Conservation (phyloP, 2,113 vertebrate species). For the Percina caprodes region DNA sequence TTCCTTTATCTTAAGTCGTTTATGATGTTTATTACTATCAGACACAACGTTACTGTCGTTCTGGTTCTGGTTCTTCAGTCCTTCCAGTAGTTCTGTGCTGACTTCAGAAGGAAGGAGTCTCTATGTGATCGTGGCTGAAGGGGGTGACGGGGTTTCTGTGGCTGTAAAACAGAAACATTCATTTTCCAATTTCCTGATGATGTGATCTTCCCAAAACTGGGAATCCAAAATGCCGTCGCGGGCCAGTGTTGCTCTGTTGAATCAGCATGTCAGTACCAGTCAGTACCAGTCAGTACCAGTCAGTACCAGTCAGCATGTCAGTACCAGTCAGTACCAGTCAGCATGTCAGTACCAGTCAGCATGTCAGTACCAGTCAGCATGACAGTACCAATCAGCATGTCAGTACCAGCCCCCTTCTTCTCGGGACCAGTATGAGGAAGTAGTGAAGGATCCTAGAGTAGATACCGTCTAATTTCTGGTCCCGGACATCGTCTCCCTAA, state of each 20-base stretch:
- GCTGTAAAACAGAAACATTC: no score
- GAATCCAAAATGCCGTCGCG: background rate
- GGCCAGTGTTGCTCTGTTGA: background rate
- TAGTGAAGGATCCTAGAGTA: background rate
- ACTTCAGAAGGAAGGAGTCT: background rate
- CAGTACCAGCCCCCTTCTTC: background rate
- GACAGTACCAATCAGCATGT: no score
- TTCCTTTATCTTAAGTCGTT: no score
- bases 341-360: conserved; percentile 11
- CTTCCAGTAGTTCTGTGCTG: background rate
- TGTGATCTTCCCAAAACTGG: background rate
- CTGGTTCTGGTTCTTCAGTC: background rate
- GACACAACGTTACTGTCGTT: no score
- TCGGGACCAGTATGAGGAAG: background rate
- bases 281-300: background rate
- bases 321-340: background rate
- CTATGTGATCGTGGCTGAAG: background rate
- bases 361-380: no score
- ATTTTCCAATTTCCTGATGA: no score
- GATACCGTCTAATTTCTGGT: background rate
- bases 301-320: conserved; percentile 35
- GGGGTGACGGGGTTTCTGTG: background rate
- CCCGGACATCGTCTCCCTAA: background rate
- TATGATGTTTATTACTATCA: no score
- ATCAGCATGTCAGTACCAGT: conserved; percentile 7